Conservation (phyloP, 2,113 vertebrate species). For the Gallinago media region DNA sequence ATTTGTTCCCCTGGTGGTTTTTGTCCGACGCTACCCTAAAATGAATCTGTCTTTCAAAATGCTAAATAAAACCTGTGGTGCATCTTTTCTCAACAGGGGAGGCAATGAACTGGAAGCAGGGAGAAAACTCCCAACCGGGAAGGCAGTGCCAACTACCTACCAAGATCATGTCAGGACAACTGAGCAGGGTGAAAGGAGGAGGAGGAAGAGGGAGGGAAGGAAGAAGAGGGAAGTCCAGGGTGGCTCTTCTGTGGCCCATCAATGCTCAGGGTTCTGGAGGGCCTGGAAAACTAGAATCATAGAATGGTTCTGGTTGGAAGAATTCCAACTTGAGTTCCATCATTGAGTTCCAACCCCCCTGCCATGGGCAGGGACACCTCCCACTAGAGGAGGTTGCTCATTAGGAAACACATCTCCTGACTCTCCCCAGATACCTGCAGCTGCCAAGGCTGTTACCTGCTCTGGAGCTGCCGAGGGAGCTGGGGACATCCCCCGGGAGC, state of each 20-base stretch:
- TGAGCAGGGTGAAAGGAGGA: background rate
- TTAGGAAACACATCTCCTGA: background rate
- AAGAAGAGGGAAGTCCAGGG: background rate
- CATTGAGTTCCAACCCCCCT: too few relatives aligned
- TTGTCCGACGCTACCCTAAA: rapidly evolving
- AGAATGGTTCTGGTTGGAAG: too few relatives aligned
- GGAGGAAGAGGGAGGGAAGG: background rate
- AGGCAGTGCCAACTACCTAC: background rate
- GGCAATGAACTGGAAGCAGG: background rate
- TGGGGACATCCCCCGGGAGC: background rate
- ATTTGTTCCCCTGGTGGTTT: background rate
- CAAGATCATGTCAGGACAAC: background rate
- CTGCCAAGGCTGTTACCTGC: background rate
- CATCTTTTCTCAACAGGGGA: background rate
- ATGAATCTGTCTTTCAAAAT: background rate
- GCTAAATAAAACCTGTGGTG: background rate
- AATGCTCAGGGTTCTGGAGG: background rate
- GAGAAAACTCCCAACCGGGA: background rate
- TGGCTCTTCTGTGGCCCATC: background rate
- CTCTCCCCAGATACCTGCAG: background rate
- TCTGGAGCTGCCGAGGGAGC: background rate
- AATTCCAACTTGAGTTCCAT: too few relatives aligned
- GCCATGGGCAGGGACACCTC: too few relatives aligned
- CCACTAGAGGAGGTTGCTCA: too few relatives aligned
- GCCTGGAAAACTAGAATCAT: background rate